Base-by-base conservation (phyloP, 2,113 vertebrate species). In the Lagopus muta region DNA sequence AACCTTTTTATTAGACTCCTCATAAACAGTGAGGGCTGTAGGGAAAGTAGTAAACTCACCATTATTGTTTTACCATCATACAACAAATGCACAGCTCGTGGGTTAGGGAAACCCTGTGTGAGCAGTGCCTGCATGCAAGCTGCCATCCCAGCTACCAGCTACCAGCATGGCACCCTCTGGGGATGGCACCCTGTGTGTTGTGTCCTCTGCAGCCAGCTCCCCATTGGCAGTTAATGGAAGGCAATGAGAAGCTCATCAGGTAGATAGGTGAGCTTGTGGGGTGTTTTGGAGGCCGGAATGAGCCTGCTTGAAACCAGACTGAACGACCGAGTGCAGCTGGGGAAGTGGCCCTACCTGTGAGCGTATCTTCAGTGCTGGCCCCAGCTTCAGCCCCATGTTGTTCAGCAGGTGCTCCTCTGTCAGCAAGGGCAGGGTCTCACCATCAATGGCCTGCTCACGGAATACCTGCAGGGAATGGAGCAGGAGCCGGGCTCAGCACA, bases 311-410 rank as follows among this genome's bases (percentile, higher is more conserved):
- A 19, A 24, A 22, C 38, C 65, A 78, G 32, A 61, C 72, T 0
- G 47, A 48, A 77, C 2, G 24, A 13, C 50, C 50, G 4, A 13
- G 13, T 27, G 50, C 50, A 27, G 50, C 13, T 32, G 17, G 30
- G 55, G 65, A 10, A 5, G 2, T 1, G 32, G 4, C 32, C 97
- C 96, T 98, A 99, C 99, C 98, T 99, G 99, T 90, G 99, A 99
- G 93, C 99, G 97, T 67, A 99, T 99, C 98, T 99, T 99, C 89
- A 99, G 98, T 1, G 99, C 99, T 1, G 99, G 99, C 10, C 99
- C 99, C 32, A 99, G 97, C 95, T 99, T 99, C 84, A 99, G 98
- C 91, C 99, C 99, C 99, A 99, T 99, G 96, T 98, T 99, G 97
- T 97, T 99, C 86, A 99, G 98, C 72, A 99, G 96, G 93, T 99